Percentiles rank a stretch among this genome's conserved stretches.
Evolutionary conservation across 2,888 invertebrate genomes (phyloP).

Genomic region (Andricus curvator): DNA sequence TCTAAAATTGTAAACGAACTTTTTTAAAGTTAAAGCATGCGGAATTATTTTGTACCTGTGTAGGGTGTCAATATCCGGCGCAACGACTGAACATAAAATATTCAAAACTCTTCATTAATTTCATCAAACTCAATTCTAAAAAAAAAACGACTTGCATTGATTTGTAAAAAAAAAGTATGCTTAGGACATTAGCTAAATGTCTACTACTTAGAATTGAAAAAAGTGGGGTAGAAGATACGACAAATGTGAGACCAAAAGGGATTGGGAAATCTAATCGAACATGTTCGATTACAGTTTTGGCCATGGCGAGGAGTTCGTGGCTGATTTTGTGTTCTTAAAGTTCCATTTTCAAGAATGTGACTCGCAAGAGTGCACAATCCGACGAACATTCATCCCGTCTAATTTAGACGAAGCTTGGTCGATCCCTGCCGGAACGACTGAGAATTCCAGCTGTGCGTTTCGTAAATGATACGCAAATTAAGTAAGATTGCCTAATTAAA

Average conservation of each 20-base stretch:
- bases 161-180: neutral
- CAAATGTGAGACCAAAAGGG: neutral
- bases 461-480: neutral
- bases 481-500: neutral
- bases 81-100: slow-evolving; percentile 8
- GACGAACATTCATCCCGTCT: slow-evolving; percentile 3
- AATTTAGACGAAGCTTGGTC: slow-evolving; percentile 8
- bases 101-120: neutral
- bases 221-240: neutral
- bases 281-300: neutral
- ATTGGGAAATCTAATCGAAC: slow-evolving; percentile 1
- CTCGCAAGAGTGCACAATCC: slow-evolving; percentile 20
- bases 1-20: neutral
- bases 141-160: neutral
- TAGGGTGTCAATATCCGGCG: neutral
- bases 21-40: neutral
- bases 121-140: neutral
- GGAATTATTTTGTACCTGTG: neutral
- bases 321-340: neutral
- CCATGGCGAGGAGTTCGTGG: neutral
- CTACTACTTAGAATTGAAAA: neutral
- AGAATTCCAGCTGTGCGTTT: neutral
- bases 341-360: slow-evolving; percentile 5
- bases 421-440: slow-evolving; percentile 12
- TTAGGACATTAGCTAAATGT: neutral